A percentile compares a stretch with the other conserved stretches of the same genome.
Conservation (phyloP, 2,113 vertebrate species). For the Rhinoderma darwinii region DNA sequence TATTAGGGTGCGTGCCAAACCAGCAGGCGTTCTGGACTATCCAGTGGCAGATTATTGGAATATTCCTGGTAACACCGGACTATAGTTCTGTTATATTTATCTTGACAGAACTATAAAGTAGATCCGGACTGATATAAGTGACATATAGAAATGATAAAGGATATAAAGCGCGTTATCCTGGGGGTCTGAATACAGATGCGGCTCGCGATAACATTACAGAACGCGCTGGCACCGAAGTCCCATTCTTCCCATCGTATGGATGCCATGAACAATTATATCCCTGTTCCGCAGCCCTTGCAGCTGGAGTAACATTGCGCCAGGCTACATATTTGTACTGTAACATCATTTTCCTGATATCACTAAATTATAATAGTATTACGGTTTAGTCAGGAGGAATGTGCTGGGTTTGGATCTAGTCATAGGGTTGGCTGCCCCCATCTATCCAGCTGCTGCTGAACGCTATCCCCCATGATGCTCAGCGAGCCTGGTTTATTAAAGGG, state of each 20-base stretch:
- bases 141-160: neutral
- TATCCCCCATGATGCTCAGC: neutral
- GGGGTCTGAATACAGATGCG: neutral
- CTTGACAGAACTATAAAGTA: no score
- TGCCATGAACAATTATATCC: conserved; percentile 37
- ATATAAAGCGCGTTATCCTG: neutral
- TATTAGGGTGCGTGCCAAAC: no score
- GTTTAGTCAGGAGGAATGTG: conserved; percentile 5
- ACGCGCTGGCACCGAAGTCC: neutral
- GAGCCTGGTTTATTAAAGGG: no score
- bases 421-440: neutral
- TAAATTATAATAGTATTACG: conserved; percentile 11
- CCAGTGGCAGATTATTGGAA: neutral
- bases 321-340: conserved; percentile 48
- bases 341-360: conserved; percentile 36
- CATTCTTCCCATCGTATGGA: conserved; percentile 17
- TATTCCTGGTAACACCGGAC: no score
- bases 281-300: conserved; percentile 25
- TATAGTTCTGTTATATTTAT: no score
- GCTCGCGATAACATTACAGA: neutral
- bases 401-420: neutral
- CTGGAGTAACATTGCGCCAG: conserved; percentile 31
- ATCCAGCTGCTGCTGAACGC: conserved; percentile 2
- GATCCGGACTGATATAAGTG: neutral
- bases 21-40: no score